Evolutionary conservation across 1,140 invertebrate species (phyloP).

Genomic region (Eriocheir sinensis): DNA sequence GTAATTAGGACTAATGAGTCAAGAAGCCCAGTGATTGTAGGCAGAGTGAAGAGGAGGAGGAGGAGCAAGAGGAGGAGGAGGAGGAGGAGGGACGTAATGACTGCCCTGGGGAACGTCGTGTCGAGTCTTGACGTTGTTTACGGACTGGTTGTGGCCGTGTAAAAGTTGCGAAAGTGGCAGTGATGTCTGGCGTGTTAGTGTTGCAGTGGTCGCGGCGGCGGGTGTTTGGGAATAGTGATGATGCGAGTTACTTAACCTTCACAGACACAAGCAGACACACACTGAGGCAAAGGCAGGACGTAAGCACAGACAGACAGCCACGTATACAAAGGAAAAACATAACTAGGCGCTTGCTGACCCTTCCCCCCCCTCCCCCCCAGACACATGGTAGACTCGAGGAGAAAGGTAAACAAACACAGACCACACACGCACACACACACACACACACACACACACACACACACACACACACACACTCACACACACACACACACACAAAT

Average conservation of each 20-base stretch:
- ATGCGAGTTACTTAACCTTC: background rate
- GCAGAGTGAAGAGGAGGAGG: too few species aligned
- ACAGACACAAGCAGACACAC: background rate
- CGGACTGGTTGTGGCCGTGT: background rate
- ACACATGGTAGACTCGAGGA: too few species aligned
- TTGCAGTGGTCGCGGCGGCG: background rate
- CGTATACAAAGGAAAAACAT: background rate
- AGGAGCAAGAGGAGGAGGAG: background rate
- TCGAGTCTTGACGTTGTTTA: background rate
- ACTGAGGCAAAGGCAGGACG: too few species aligned
- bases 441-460: constrained; percentile 43
- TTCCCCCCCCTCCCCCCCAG: too few species aligned
- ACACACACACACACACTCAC: background rate
- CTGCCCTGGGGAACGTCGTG: background rate
- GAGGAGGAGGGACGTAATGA: background rate
- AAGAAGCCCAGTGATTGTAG: background rate
- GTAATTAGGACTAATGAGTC: background rate
- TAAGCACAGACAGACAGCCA: too few species aligned
- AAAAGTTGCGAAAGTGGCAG: background rate
- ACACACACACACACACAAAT: too few species aligned
- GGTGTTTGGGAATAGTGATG: background rate
- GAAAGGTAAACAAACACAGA: background rate
- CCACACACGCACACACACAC: constrained; percentile 32
- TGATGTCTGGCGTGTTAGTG: too few species aligned
- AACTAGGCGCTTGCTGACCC: background rate